Base-by-base conservation (phyloP, 2,113 vertebrate species). In the Mungos mungo region DNA sequence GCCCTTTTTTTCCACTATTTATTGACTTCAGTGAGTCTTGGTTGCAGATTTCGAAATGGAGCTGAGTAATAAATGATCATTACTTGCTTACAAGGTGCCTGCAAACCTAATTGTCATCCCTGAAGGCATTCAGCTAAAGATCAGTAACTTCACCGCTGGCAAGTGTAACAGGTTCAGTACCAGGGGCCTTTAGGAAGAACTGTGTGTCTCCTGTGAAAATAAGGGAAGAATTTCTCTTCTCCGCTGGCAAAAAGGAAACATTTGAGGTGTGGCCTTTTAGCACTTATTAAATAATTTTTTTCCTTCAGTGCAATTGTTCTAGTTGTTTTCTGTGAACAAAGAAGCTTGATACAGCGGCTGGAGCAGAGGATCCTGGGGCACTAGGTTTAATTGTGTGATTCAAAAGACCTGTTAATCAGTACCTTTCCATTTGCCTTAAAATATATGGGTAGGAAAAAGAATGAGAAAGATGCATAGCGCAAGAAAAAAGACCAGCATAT, bases 1-100 rank as follows among this genome's bases (percentile, higher is more conserved):
- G 98, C 97, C 88, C 96, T 97, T 98, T 95, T 98, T 96, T 98
- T 98, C 98, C 98, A 98, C 97, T 94, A 98, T 98, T 97, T 98
- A 98, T 98, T 0, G 97, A 99, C 98, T 97, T 96, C 83, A 68
- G n/a, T 95, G 95, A 98, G 80, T 81, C 89, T 98, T 76, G 96
- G 98, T 98, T 98, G 97, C 95, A 97, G 96, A 87, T 97, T 98
- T 97, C 57, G 94, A 97, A 97, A 89, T 68, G 93, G 71, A 93
- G 94, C 79, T 90, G 94, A 98, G 95, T 84, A 97, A 97, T 90
- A 98, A 98, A 97, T 82, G 96, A 97, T 98, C 89, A 85, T 98
- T 97, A 97, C 74, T 93, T 65, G 29, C 97, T 98, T 97, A 95
- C 96, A 96, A 98, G 97, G 90, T 97, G 71, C 74, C n/a, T 86